Base-by-base conservation (phyloP, 92 coral and sea anemone species). In the Paramuricea clavata region DNA sequence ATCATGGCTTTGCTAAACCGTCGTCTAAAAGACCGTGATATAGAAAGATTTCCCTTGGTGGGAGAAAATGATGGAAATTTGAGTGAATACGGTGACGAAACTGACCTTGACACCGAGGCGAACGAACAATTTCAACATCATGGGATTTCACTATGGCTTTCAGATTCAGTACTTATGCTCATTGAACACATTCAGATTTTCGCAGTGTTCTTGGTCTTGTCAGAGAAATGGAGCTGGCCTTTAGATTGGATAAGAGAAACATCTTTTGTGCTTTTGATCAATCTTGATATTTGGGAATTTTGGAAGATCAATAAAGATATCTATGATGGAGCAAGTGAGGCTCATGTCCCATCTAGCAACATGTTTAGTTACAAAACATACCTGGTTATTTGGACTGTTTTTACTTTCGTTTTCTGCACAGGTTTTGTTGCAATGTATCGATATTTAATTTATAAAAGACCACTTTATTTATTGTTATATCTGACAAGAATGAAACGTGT, bases 171-270 rank as follows among this genome's bases (percentile, higher is more conserved):
- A 34, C 92, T 97, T 23, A 78, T 97, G 90, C 85, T 95, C 34
- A 70, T 97, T n/a, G 95, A 97, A 89, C 99, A 97, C 76, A 75
- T 97, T 26, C 99, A 97, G 88, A 94, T 97, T 83, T 97, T 94
- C 57, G 99, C 99, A 28, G 88, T 97, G 17, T 68, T 97, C 16
- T 86, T 97, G 68, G 93, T 94, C 12, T 84, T 97, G 93, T 92
- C 98, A 34, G 98, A 94, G 86, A 95, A 96, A 87, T 97, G 98
- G 99, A 98, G 99, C 47, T 97, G 85, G 83, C 99, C 99, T 6
- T 83, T 88, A 60, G 90, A 89, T 68, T 97, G 93, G 85, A 94
- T 97, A 3, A 91, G 85, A 74, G 71, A 85, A 17, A 83, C 95
- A 3, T 91, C 93, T 49, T 97, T 85, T 77, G 78, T 92, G 17